Evolutionary conservation across 1,140 invertebrate genomes (phyloP), one percentile per base, ranked within the genome.

Genomic region (Euschistus heros): DNA sequence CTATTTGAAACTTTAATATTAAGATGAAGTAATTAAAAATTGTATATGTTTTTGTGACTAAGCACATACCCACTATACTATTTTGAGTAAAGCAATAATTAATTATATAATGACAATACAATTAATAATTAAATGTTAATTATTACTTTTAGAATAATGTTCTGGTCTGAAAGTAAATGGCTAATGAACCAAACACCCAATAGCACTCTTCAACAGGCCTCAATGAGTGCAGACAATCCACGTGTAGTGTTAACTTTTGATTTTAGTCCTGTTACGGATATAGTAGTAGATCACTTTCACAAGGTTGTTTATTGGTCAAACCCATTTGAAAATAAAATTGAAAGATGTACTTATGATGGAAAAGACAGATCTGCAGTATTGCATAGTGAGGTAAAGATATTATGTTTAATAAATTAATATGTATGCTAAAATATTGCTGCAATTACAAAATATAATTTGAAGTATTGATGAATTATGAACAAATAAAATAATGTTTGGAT

Each of bases 261-360:
- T 14, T 18, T 67, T 3, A 62, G 62, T 13, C 22, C 59, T n/a
- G 55, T 71, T 10, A 63, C 55, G 24, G 72, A 70, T 46, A 57
- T 75, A 15, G 52, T 66, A 7, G 18, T 73, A n/a, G 74, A 75
- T 68, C 46, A 65, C 4, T 62, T 74, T 22, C 67, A 69, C 30
- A 50, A 65, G 20, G 44, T 65, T 33, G 24, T 73, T 7, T 74
- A 73, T 62, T 73, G 69, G 68, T 60, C 70, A n/a, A 70, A 73
- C 59, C 59, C 57, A n/a, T 24, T 61, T n/a, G 42, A 54, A n/a
- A 63, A 57, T 20, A 50, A 63, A 10, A 69, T 74, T 50, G 67
- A 70, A 22, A 65, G 69, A 24, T 62, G 67, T 54, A 52, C 68
- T 30, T 73, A 71, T 54, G 64, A 71, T 37, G 73, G 73, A 50